phyloP scores from a whole-genome alignment of 2,888 invertebrate species.

The Crocallis elinguaria region DNA sequence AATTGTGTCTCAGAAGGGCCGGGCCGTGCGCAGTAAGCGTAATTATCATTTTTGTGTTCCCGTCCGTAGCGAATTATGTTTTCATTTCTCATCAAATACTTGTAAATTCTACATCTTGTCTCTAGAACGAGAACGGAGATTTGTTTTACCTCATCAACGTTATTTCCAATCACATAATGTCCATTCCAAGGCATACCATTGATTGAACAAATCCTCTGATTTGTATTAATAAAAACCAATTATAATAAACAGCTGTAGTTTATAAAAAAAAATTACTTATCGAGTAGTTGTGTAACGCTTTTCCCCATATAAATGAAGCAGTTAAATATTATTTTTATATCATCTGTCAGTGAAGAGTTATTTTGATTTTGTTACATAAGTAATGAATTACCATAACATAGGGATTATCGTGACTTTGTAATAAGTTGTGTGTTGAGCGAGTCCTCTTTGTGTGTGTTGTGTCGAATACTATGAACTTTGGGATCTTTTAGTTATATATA shows the following conservation, averaged over 20 bases:
- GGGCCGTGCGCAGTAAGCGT: constrained; percentile 62
- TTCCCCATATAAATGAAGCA: constrained; percentile 59
- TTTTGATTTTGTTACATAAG: constrained; percentile 62
- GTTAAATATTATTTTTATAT: constrained; percentile 67
- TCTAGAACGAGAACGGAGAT: constrained; percentile 24
- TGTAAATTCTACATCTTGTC: constrained; percentile 55
- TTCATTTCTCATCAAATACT: constrained; percentile 49
- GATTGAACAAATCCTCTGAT: constrained; percentile 64
- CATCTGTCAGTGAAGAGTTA: constrained; percentile 54
- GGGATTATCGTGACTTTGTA: constrained; percentile 66
- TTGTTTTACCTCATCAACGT: constrained; percentile 31
- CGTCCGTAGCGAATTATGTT: constrained; percentile 78
- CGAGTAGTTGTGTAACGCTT: constrained; percentile 68
- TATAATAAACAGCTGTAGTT: constrained; percentile 58
- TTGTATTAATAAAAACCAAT: constrained; percentile 52
- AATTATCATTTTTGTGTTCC: constrained; percentile 73
- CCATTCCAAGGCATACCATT: constrained; percentile 69
- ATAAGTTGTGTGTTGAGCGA: constrained; percentile 65
- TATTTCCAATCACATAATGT: constrained; percentile 40
- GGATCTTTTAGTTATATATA: constrained; percentile 32
- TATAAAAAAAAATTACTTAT: constrained; percentile 58
- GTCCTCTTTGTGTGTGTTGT: constrained; percentile 39
- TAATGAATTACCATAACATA: constrained; percentile 73
- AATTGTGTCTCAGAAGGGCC: constrained; percentile 39
- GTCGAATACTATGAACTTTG: constrained; percentile 44